Percentiles rank a stretch among this genome's conserved stretches.
Conservation (phyloP, 1,140 invertebrate genomes). For the Lordiphosa mommai region DNA sequence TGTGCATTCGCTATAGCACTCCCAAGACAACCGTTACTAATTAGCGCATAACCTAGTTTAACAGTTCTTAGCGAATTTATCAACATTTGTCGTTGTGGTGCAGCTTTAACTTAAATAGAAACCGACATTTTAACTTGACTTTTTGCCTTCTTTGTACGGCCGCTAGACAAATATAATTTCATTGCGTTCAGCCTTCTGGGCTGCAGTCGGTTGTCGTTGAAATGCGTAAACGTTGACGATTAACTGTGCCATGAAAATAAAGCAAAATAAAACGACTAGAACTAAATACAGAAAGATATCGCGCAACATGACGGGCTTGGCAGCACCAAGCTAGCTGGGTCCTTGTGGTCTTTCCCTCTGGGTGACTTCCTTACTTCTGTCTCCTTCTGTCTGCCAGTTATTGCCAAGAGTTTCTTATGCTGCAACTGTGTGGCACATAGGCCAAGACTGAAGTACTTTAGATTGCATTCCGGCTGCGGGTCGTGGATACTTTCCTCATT, state of each 20-base stretch:
- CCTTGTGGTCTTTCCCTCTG: not conserved
- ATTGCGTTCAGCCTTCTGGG: conserved; percentile 63
- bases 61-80: conserved; percentile 63
- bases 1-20: conserved; percentile 49
- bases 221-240: conserved; percentile 79
- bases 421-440: conserved; percentile 20
- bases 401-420: conserved; percentile 14
- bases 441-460: conserved; percentile 36
- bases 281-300: conserved; percentile 78
- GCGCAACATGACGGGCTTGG: conserved; percentile 64
- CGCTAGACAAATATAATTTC: conserved; percentile 77
- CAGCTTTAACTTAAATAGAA: conserved; percentile 53
- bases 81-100: conserved; percentile 5
- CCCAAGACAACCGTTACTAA: conserved; percentile 67
- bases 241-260: conserved; percentile 79
- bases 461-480: conserved; percentile 37
- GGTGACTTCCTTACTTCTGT: not conserved
- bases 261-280: conserved; percentile 79
- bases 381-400: conserved; percentile 1
- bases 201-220: conserved; percentile 67
- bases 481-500: conserved; percentile 24
- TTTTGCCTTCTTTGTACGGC: conserved; percentile 26
- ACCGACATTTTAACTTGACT: conserved; percentile 42
- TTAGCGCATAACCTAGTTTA: conserved; percentile 73
- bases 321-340: conserved; percentile 11